phyloP scores from a whole-genome alignment of 2,113 vertebrate genomes.

The Thomomys bottae region DNA sequence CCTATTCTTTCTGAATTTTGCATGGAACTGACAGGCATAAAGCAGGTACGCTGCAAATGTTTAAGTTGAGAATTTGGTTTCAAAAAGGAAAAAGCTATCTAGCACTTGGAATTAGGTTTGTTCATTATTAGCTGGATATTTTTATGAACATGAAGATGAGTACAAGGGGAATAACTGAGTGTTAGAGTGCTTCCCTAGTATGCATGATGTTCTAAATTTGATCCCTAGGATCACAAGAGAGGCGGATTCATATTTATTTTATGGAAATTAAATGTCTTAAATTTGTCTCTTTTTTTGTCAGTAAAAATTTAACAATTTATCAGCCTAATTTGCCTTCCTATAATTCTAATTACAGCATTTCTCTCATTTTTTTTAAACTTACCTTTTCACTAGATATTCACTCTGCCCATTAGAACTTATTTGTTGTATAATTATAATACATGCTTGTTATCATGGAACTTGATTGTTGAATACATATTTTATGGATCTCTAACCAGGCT shows the following conservation, averaged over 20 bases:
- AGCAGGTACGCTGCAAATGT: constrained; percentile 86
- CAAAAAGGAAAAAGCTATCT: constrained; percentile 36
- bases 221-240: neutral
- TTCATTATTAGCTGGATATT: neutral
- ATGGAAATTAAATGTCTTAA: constrained; percentile 27
- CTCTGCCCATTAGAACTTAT: constrained; percentile 11
- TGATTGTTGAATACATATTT: neutral
- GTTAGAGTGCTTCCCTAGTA: neutral
- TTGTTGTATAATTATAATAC: constrained; percentile 3
- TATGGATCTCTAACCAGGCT: constrained; percentile 81
- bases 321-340: constrained; percentile 29
- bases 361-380: neutral
- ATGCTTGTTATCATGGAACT: constrained; percentile 7
- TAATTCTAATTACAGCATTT: constrained; percentile 14
- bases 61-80: constrained; percentile 51
- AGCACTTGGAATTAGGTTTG: constrained; percentile 39
- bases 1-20: constrained; percentile 93
- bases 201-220: neutral
- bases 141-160: neutral
- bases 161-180: neutral
- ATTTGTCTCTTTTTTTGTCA: constrained; percentile 28
- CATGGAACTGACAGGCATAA: constrained; percentile 94
- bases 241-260: constrained; percentile 12
- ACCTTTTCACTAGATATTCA: constrained; percentile 42
- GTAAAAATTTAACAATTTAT: neutral